A percentile compares a stretch with the other conserved stretches of the same genome.
Conservation (phyloP, 2,797 vertebrate species). For the Brotula barbata region DNA sequence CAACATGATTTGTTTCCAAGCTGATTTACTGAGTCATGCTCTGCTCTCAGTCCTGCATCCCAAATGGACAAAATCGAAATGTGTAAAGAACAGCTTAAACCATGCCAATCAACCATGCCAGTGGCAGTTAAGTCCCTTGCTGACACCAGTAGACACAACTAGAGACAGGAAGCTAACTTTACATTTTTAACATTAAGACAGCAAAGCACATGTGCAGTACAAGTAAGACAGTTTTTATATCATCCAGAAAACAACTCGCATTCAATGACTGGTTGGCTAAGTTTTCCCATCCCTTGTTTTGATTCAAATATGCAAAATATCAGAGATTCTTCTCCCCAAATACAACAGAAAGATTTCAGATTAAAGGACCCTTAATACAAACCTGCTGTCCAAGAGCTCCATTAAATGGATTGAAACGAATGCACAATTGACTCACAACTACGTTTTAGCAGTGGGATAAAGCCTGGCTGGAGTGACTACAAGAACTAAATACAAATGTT, state of each 20-base stretch:
- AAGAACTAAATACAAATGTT: slow-evolving; percentile 5
- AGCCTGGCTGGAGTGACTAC: slow-evolving; percentile 12
- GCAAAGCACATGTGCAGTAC: neutral
- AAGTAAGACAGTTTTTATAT: too few species aligned
- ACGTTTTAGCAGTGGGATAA: neutral
- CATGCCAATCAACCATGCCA: slow-evolving; percentile 8
- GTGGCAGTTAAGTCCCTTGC: neutral
- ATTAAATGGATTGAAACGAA: slow-evolving; percentile 16
- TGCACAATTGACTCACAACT: neutral
- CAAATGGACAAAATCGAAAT: slow-evolving; percentile 12
- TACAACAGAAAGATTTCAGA: slow-evolving; percentile 2
- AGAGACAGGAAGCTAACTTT: too few species aligned
- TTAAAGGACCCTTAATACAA: neutral
- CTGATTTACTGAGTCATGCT: neutral
- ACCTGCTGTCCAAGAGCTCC: slow-evolving; percentile 1
- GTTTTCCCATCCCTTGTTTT: too few species aligned
- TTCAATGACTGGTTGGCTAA: too few species aligned
- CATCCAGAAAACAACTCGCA: too few species aligned
- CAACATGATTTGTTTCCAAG: slow-evolving; percentile 5
- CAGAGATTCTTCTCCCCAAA: neutral
- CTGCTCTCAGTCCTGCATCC: neutral
- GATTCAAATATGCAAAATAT: too few species aligned
- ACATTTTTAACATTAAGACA: too few species aligned
- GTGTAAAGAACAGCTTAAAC: neutral
- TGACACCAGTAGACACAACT: too few species aligned